phyloP scores from a whole-genome alignment of 2,888 invertebrate genomes.

The Fragum fragum region DNA sequence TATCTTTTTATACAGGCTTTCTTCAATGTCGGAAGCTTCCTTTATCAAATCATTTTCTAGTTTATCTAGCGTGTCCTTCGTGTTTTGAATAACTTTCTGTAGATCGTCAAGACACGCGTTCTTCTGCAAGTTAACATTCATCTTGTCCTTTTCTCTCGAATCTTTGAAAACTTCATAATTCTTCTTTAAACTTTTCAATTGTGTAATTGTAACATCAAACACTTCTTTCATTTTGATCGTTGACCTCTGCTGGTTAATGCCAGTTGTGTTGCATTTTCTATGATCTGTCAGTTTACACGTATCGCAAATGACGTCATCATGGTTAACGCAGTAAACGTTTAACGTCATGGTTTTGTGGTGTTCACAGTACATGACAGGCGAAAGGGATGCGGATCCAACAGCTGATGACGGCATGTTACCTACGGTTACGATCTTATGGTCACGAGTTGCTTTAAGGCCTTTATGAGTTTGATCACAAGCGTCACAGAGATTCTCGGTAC shows the following conservation, averaged over 20 bases:
- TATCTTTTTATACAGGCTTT: background rate
- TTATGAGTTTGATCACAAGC: background rate
- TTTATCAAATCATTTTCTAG: background rate
- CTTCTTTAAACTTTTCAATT: background rate
- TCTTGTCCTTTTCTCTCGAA: background rate
- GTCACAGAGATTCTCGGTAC: background rate
- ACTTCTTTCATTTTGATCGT: background rate
- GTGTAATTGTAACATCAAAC: background rate
- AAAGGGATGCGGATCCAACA: background rate
- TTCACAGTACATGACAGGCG: background rate
- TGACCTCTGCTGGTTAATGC: background rate
- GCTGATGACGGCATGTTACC: background rate
- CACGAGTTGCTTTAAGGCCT: background rate
- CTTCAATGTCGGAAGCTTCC: background rate
- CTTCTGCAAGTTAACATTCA: background rate
- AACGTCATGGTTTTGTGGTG: slow-evolving; percentile 7
- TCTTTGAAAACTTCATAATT: background rate
- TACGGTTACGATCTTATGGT: background rate
- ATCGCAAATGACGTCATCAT: background rate
- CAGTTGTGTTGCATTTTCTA: slow-evolving; percentile 1
- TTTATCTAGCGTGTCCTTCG: background rate
- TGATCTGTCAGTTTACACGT: background rate
- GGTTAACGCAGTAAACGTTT: background rate
- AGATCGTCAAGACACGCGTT: background rate
- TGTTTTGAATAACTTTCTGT: background rate